phyloP scores from a whole-genome alignment of 2,797 vertebrate genomes.

The Lacerta agilis region DNA sequence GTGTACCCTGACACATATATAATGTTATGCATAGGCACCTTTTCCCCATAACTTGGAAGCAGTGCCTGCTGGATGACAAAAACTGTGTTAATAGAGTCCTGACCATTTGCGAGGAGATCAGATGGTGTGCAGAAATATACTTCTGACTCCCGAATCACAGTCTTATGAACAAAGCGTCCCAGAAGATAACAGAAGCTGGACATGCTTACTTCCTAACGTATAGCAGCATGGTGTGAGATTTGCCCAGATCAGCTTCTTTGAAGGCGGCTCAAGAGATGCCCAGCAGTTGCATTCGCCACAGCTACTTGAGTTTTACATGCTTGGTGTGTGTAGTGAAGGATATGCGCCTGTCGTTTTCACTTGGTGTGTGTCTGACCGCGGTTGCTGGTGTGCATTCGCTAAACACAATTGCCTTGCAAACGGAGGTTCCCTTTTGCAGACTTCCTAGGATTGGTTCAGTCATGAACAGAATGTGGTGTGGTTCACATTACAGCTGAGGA shows the following conservation, averaged over 20 bases:
- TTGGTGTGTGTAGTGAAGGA: neutral
- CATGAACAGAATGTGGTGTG: neutral
- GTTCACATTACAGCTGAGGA: neutral
- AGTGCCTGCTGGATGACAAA: neutral
- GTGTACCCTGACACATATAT: too few relatives aligned
- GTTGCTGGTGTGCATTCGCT: neutral
- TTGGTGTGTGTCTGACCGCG: neutral
- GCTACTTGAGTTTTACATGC: neutral
- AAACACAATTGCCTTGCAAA: neutral
- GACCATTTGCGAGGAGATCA: neutral
- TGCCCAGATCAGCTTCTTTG: neutral
- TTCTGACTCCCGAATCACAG: neutral
- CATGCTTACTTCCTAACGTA: neutral
- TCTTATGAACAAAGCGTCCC: neutral
- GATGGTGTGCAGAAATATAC: neutral
- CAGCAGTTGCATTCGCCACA: too few relatives aligned
- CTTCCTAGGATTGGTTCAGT: neutral
- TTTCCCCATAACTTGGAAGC: slow-evolving; percentile 45
- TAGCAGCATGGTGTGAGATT: neutral
- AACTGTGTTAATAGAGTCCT: neutral
- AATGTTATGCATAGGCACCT: neutral
- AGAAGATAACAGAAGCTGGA: too few relatives aligned
- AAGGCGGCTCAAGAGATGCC: neutral
- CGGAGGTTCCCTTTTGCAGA: neutral
- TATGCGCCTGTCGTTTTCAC: neutral